Conservation (phyloP, 53 echinoderm and acorn worm genomes). For the Astropecten irregularis region DNA sequence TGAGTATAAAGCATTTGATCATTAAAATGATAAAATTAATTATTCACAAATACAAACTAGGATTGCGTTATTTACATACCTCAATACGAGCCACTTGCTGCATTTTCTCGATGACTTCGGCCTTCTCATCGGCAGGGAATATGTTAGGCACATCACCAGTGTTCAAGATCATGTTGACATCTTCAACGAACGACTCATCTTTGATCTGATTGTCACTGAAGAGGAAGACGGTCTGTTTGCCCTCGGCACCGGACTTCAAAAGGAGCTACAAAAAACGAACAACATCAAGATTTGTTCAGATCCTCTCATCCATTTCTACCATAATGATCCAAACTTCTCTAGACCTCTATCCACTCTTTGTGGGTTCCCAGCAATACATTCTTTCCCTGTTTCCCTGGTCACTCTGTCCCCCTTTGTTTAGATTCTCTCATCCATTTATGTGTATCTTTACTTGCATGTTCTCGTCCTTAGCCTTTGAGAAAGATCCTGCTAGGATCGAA, state of each 20-base stretch:
- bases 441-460: too few species aligned
- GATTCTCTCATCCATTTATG: too few species aligned
- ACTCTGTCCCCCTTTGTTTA: too few species aligned
- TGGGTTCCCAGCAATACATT: too few species aligned
- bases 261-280: constrained; percentile 79
- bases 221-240: constrained; percentile 88
- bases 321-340: background rate
- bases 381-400: too few species aligned
- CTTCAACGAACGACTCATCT: constrained; percentile 97
- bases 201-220: constrained; percentile 99
- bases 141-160: constrained; percentile 96
- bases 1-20: too few species aligned
- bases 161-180: constrained; percentile 97
- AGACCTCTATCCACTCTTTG: too few species aligned
- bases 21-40: too few species aligned
- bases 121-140: constrained; percentile 95
- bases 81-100: constrained; percentile 87
- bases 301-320: background rate
- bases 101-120: constrained; percentile 96
- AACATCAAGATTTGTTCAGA: background rate
- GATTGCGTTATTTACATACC: too few species aligned
- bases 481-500: too few species aligned
- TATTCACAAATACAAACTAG: too few species aligned
- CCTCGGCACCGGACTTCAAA: constrained; percentile 87
- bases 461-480: too few species aligned